Conservation (phyloP, 2,888 invertebrate genomes). For the Tipula unca region DNA sequence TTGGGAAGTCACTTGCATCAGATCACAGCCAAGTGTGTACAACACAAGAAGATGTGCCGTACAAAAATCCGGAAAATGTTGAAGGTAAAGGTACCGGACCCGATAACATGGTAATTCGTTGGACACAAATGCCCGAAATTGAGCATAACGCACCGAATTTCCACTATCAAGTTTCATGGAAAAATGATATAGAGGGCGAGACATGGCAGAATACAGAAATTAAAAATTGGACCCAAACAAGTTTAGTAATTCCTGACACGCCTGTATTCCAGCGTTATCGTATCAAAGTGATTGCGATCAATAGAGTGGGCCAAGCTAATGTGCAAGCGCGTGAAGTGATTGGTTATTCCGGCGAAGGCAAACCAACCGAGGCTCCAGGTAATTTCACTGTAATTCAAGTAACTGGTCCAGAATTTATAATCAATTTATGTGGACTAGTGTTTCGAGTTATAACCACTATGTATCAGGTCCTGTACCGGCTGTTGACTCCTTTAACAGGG, state of each 20-base stretch:
- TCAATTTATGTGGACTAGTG: no score
- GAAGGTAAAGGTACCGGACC: slow-evolving; percentile 81
- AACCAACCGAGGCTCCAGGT: slow-evolving; percentile 68
- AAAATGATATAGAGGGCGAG: slow-evolving; percentile 64
- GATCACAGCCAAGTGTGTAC: slow-evolving; percentile 73
- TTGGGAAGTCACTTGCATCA: slow-evolving; percentile 84
- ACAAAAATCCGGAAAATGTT: slow-evolving; percentile 89
- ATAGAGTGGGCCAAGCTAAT: slow-evolving; percentile 77
- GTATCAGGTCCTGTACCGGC: no score
- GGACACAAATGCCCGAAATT: slow-evolving; percentile 94
- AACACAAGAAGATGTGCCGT: slow-evolving; percentile 80
- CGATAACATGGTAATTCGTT: slow-evolving; percentile 83
- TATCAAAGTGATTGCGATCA: slow-evolving; percentile 86
- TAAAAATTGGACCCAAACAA: slow-evolving; percentile 65
- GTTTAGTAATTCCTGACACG: slow-evolving; percentile 63
- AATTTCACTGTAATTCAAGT: slow-evolving; percentile 74
- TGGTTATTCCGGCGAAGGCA: slow-evolving; percentile 92
- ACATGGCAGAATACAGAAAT: slow-evolving; percentile 61
- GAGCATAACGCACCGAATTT: slow-evolving; percentile 95
- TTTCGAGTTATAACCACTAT: no score
- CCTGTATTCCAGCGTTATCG: slow-evolving; percentile 84
- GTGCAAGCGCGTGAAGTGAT: slow-evolving; percentile 68
- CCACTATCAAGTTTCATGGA: slow-evolving; percentile 83
- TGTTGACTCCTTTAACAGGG: no score
- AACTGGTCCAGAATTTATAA: slow-evolving; percentile 72